Evolutionary conservation across 2,888 invertebrate species (phyloP).

Genomic region (Erebia palarica): DNA sequence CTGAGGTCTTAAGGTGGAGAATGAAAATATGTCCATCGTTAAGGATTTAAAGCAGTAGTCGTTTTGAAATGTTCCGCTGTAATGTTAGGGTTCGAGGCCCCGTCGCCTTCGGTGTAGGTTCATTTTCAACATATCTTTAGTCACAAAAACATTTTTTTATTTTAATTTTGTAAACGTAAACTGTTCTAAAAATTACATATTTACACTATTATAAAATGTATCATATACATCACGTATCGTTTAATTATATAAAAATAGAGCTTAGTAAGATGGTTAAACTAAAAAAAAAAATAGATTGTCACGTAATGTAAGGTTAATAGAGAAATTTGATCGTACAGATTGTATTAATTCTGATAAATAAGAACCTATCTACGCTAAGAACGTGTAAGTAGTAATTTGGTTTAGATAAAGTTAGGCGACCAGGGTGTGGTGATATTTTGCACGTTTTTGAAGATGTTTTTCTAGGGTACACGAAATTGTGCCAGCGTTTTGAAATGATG

Average conservation of each 20-base stretch:
- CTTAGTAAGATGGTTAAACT: slow-evolving; percentile 79
- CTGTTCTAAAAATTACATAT: slow-evolving; percentile 72
- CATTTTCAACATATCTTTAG: slow-evolving; percentile 57
- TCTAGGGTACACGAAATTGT: slow-evolving; percentile 72
- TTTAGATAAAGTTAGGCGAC: slow-evolving; percentile 81
- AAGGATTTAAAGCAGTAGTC: slow-evolving; percentile 8
- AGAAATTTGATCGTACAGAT: slow-evolving; percentile 71
- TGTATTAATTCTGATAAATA: slow-evolving; percentile 61
- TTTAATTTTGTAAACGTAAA: slow-evolving; percentile 61
- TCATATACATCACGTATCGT: slow-evolving; percentile 77
- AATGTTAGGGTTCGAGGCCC: slow-evolving; percentile 14
- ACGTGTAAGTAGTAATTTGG: slow-evolving; percentile 76
- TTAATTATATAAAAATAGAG: slow-evolving; percentile 75
- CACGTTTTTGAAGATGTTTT: slow-evolving; percentile 82
- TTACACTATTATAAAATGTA: slow-evolving; percentile 79
- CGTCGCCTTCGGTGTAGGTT: slow-evolving; percentile 13
- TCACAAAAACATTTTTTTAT: slow-evolving; percentile 53
- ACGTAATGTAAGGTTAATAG: slow-evolving; percentile 74
- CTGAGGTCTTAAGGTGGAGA: slow-evolving; percentile 16
- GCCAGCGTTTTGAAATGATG: slow-evolving; percentile 63
- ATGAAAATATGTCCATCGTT: slow-evolving; percentile 4
- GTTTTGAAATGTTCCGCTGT: slow-evolving; percentile 21
- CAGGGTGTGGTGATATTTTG: slow-evolving; percentile 83
- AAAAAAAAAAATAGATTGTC: slow-evolving; percentile 72
- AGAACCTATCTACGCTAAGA: slow-evolving; percentile 69